A percentile compares a stretch with the other conserved stretches of the same genome.
Evolutionary conservation across 2,888 invertebrate species (phyloP).

Genomic region (Candidula unifasciata): DNA sequence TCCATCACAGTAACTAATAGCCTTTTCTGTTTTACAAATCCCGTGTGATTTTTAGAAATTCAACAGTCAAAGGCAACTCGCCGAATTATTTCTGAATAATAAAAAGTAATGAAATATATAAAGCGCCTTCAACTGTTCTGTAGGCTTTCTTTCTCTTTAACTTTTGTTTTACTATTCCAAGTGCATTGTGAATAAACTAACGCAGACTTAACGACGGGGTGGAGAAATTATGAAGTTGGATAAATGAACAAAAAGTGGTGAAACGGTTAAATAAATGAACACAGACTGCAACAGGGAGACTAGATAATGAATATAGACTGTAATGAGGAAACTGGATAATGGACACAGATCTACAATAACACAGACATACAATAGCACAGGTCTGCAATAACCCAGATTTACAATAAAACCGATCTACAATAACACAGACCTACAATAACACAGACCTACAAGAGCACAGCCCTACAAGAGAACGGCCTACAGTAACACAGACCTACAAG

Average conservation of each 20-base stretch:
- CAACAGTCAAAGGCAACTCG: too few species aligned
- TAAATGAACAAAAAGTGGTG: too few species aligned
- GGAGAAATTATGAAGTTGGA: too few species aligned
- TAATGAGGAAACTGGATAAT: neutral
- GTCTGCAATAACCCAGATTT: conserved; percentile 28
- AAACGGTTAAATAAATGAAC: too few species aligned
- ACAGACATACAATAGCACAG: neutral
- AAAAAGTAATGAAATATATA: neutral
- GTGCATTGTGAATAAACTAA: too few species aligned
- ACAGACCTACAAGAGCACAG: neutral
- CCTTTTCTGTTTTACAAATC: neutral
- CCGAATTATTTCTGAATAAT: too few species aligned
- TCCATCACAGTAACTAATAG: neutral
- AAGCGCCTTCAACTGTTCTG: neutral
- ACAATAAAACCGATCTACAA: neutral
- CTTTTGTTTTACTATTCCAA: too few species aligned
- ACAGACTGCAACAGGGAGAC: too few species aligned
- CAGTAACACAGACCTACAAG: neutral
- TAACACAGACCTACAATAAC: neutral
- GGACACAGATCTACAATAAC: neutral
- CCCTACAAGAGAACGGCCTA: too few species aligned
- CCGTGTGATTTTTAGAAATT: too few species aligned
- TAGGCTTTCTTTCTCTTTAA: too few species aligned
- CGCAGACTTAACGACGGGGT: too few species aligned
- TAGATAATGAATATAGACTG: neutral